phyloP scores from a whole-genome alignment of 2,797 vertebrate genomes.

The Margarornis squamiger region DNA sequence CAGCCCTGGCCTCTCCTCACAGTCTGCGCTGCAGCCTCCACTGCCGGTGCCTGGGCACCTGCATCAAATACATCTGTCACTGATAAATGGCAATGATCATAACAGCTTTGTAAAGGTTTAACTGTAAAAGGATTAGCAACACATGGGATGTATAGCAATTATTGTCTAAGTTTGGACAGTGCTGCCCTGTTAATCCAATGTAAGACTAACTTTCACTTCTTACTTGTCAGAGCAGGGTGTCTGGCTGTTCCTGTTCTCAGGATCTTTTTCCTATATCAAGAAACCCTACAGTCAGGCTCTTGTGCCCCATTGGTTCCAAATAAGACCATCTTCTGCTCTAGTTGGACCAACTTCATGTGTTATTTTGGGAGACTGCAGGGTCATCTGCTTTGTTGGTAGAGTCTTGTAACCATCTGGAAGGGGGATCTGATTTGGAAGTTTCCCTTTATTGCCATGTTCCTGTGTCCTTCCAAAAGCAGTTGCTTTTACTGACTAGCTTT shows the following conservation, averaged over 20 bases:
- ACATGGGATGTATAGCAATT: neutral
- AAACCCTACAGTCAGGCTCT: neutral
- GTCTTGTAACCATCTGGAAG: neutral
- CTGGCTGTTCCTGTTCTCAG: neutral
- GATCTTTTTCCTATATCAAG: neutral
- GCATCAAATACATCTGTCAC: neutral
- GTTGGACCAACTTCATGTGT: neutral
- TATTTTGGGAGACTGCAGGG: neutral
- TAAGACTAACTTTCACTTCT: neutral
- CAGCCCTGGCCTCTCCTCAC: neutral
- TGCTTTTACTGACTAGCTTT: neutral
- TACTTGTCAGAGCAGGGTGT: neutral
- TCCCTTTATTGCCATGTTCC: neutral
- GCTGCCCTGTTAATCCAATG: neutral
- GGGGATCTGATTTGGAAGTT: neutral
- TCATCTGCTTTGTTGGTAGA: neutral
- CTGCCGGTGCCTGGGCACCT: neutral
- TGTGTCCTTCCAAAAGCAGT: neutral
- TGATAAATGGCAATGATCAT: neutral
- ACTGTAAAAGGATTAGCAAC: neutral
- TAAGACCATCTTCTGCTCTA: neutral
- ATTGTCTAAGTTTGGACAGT: neutral
- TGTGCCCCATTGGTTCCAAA: neutral
- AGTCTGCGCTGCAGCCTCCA: neutral
- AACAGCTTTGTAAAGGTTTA: neutral